phyloP scores from a whole-genome alignment of 1,140 invertebrate species.

The Conus ventricosus region DNA sequence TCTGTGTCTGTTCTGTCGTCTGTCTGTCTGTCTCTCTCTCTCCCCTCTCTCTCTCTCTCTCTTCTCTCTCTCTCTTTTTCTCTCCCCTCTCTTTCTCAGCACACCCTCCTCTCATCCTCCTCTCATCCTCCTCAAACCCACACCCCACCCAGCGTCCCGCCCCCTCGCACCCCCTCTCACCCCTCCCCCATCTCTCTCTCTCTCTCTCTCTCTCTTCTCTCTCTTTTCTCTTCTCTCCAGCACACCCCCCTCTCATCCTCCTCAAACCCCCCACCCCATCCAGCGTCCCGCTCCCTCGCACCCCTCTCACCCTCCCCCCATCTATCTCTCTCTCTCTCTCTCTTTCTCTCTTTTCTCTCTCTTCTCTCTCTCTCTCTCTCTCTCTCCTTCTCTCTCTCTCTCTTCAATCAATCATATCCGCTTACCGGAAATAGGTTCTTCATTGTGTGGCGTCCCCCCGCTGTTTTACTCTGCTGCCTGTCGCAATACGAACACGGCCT shows the following conservation, averaged over 20 bases:
- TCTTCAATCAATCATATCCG: background rate
- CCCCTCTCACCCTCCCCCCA: background rate
- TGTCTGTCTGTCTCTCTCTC: too few relatives aligned
- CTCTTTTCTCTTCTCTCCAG: background rate
- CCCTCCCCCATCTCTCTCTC: background rate
- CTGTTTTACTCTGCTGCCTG: too few relatives aligned
- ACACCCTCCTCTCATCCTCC: too few relatives aligned
- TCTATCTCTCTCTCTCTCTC: conserved; percentile 18
- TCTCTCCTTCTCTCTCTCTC: conserved; percentile 4
- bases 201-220: background rate
- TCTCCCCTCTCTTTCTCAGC: too few relatives aligned
- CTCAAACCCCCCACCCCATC: background rate
- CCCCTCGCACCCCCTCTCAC: background rate
- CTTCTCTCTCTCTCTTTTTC: too few relatives aligned
- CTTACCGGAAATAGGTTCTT: too few relatives aligned
- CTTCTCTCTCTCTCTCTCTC: background rate
- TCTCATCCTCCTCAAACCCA: too few relatives aligned
- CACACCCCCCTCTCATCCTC: background rate
- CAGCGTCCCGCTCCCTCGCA: background rate
- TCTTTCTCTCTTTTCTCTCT: conserved; percentile 1
- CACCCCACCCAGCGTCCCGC: too few relatives aligned
- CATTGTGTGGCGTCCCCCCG: too few relatives aligned
- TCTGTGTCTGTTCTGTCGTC: too few relatives aligned
- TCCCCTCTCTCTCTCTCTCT: too few relatives aligned
- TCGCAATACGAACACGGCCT: too few relatives aligned